A percentile compares a stretch with the other conserved stretches of the same genome.
Evolutionary conservation across 2,888 invertebrate genomes (phyloP).

Genomic region (Metalampra italica): DNA sequence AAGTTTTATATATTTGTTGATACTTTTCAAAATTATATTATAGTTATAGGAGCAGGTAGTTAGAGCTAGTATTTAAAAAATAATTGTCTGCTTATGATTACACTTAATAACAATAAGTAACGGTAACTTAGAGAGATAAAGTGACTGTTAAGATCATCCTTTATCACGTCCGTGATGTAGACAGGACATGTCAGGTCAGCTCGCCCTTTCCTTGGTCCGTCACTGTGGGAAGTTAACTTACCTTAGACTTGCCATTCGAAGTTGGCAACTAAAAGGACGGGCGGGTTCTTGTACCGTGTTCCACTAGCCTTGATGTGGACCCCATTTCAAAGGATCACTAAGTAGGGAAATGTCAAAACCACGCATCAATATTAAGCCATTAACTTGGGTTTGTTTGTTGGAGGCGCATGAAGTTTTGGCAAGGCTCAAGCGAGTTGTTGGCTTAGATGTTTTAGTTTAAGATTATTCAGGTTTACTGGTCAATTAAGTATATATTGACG

Average conservation of each 20-base stretch:
- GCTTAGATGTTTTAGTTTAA: constrained; percentile 43
- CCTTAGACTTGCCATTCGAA: constrained; percentile 42
- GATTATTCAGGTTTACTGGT: constrained; percentile 39
- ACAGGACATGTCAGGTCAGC: no score
- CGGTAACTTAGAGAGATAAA: no score
- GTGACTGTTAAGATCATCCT: no score
- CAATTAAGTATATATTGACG: constrained; percentile 15
- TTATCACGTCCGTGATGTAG: not conserved
- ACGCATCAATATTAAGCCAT: constrained; percentile 69
- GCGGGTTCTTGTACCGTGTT: constrained; percentile 16
- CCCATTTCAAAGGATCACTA: constrained; percentile 49
- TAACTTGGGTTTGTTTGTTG: constrained; percentile 51
- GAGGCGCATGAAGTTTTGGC: constrained; percentile 39
- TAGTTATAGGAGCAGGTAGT: no score
- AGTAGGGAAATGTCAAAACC: constrained; percentile 65
- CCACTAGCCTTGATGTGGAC: constrained; percentile 11
- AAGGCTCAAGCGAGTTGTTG: constrained; percentile 41
- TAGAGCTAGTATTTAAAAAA: no score
- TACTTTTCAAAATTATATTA: no score
- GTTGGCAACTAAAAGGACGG: constrained; percentile 45
- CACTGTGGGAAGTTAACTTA: constrained; percentile 25
- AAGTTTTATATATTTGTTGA: no score
- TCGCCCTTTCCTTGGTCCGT: not conserved
- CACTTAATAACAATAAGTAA: no score
- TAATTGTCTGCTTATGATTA: no score